phyloP scores from a whole-genome alignment of 2,113 vertebrate species.

The Crotalus tigris region DNA sequence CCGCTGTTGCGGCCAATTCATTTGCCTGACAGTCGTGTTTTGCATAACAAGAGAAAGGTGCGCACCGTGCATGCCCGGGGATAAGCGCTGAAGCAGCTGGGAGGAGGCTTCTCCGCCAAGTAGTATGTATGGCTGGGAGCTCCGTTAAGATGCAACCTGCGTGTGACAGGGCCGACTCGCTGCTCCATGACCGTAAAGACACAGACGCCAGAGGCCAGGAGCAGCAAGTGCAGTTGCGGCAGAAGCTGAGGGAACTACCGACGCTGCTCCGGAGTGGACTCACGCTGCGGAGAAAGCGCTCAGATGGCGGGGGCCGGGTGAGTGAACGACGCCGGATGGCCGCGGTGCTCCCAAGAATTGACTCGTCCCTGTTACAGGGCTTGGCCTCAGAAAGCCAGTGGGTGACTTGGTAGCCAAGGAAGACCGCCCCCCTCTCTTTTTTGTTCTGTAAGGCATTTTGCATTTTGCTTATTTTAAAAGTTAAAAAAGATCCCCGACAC shows the following conservation, averaged over 20 bases:
- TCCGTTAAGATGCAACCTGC: slow-evolving; percentile 70
- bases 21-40: slow-evolving; percentile 15
- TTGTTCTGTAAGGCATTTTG: neutral
- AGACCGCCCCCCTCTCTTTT: neutral
- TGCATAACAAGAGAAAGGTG: slow-evolving; percentile 52
- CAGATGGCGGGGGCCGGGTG: slow-evolving; percentile 63
- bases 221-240: slow-evolving; percentile 85
- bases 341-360: too few species aligned
- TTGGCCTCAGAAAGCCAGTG: neutral
- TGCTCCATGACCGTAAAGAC: slow-evolving; percentile 78
- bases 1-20: slow-evolving; percentile 11
- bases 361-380: neutral
- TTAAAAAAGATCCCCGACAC: neutral
- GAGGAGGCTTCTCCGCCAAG: slow-evolving; percentile 31
- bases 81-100: neutral
- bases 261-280: slow-evolving; percentile 89
- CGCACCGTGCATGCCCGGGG: slow-evolving; percentile 20
- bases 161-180: slow-evolving; percentile 71
- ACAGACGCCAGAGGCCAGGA: slow-evolving; percentile 72
- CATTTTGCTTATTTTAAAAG: neutral
- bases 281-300: slow-evolving; percentile 87
- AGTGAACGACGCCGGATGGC: slow-evolving; percentile 25
- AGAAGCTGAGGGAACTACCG: slow-evolving; percentile 90
- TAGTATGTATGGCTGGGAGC: slow-evolving; percentile 69
- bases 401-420: neutral